A percentile compares a stretch with the other conserved stretches of the same genome.
These are phyloP conservation scores for Drosophila phalerata DNA, from an alignment of 2,888 invertebrate species.

Conservation along the genomic window DNA sequence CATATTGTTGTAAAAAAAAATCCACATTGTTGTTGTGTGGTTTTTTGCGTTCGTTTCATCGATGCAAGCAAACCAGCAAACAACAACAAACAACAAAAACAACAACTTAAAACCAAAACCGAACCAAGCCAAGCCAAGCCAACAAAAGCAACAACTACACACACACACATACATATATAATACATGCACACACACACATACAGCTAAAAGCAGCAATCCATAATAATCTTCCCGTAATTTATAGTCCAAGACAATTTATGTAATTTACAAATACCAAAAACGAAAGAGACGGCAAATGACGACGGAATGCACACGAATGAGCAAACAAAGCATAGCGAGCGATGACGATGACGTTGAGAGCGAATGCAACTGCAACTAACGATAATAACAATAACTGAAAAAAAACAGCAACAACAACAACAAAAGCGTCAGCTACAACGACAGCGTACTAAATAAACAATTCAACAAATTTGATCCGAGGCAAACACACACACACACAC, in stretches of 20 bases:
- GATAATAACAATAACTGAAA: constrained; percentile 79
- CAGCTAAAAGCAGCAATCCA: constrained; percentile 67
- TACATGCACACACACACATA: constrained; percentile 17
- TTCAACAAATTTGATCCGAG: constrained; percentile 82
- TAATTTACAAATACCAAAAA: constrained; percentile 79
- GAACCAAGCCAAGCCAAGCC: constrained; percentile 47
- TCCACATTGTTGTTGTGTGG: constrained; percentile 37
- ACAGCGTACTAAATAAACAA: constrained; percentile 80
- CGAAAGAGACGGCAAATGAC: constrained; percentile 67
- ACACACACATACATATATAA: constrained; percentile 29
- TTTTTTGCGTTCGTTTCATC: constrained; percentile 56
- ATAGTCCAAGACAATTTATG: constrained; percentile 79
- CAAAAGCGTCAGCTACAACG: constrained; percentile 51
- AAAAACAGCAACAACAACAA: constrained; percentile 44
- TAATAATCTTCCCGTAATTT: constrained; percentile 80
- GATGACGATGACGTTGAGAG: constrained; percentile 29
- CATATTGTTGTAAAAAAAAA: constrained; percentile 53
- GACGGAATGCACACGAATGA: constrained; percentile 29
- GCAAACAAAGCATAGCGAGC: constrained; percentile 36
- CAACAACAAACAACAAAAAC: constrained; percentile 14
- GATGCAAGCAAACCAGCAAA: constrained; percentile 28
- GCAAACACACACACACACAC: constrained; percentile 59
- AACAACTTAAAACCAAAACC: constrained; percentile 48
- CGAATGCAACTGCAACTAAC: constrained; percentile 80
- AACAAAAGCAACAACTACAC: constrained; percentile 36